Evolutionary conservation across 92 coral and sea anemone genomes (phyloP).

Genomic region (Pocillopora meandrina): DNA sequence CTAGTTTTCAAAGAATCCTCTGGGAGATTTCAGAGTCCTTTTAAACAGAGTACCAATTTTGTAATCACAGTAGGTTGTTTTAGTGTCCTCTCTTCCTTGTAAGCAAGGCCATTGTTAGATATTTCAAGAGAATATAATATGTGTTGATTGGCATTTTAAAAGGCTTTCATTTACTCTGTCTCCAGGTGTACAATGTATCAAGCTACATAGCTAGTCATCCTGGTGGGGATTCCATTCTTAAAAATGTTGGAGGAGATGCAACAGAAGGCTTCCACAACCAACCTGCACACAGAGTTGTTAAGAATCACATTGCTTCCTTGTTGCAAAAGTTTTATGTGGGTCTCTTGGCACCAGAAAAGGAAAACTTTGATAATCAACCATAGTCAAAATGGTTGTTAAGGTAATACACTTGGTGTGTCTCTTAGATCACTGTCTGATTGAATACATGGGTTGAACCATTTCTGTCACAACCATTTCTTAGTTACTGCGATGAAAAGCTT

Average conservation of each 20-base stretch:
- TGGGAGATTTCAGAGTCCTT: neutral
- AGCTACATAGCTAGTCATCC: constrained; percentile 74
- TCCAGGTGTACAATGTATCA: constrained; percentile 79
- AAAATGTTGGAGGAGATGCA: constrained; percentile 73
- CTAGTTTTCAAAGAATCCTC: too few relatives aligned
- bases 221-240: constrained; percentile 75
- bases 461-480: too few relatives aligned
- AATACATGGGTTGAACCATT: too few relatives aligned
- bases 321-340: constrained; percentile 67
- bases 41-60: neutral
- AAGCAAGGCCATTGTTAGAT: neutral
- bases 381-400: constrained; percentile 6
- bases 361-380: constrained; percentile 9
- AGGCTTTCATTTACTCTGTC: neutral
- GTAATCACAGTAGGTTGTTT: neutral
- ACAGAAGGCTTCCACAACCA: constrained; percentile 68
- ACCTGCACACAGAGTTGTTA: constrained; percentile 72
- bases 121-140: neutral
- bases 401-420: neutral
- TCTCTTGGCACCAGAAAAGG: constrained; percentile 23
- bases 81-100: neutral
- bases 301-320: constrained; percentile 59
- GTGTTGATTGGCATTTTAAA: neutral
- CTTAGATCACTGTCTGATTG: too few relatives aligned
- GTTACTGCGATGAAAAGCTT: too few relatives aligned